Evolutionary conservation across 2,113 vertebrate species (phyloP).

Genomic region (Ptychochromis oligacanthus): DNA sequence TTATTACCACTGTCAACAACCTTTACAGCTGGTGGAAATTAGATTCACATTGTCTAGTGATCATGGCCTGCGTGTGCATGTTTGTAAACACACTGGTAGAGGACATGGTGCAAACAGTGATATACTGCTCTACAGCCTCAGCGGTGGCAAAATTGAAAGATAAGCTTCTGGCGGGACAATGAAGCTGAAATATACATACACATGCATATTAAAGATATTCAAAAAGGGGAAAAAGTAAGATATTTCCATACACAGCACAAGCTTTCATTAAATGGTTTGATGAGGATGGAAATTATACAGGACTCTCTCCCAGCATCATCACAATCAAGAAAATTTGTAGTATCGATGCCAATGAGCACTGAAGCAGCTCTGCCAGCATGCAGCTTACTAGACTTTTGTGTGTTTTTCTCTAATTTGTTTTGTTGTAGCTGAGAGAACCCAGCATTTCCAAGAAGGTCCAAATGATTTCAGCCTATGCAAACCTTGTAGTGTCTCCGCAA

Average conservation of each 20-base stretch:
- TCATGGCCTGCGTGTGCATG: neutral
- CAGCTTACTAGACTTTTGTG: slow-evolving; percentile 1
- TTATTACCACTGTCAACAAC: slow-evolving; percentile 14
- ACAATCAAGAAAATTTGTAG: slow-evolving; percentile 1
- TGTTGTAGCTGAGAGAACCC: neutral
- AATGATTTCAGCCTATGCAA: neutral
- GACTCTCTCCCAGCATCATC: neutral
- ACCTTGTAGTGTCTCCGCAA: neutral
- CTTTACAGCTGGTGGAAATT: slow-evolving; percentile 22
- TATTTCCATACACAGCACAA: neutral
- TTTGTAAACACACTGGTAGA: neutral
- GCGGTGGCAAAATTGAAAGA: neutral
- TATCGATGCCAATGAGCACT: neutral
- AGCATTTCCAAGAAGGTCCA: neutral
- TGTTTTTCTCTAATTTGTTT: neutral
- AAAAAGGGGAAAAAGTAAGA: neutral
- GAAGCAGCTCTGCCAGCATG: neutral
- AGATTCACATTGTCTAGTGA: neutral
- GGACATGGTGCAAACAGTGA: neutral
- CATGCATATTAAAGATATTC: neutral
- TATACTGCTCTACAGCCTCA: neutral
- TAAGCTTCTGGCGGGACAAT: neutral
- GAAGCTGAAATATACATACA: neutral
- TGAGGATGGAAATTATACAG: slow-evolving; percentile 2
- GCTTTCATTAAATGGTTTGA: neutral